Conservation (phyloP, 2,888 invertebrate species). For the Xanthia icteritia region DNA sequence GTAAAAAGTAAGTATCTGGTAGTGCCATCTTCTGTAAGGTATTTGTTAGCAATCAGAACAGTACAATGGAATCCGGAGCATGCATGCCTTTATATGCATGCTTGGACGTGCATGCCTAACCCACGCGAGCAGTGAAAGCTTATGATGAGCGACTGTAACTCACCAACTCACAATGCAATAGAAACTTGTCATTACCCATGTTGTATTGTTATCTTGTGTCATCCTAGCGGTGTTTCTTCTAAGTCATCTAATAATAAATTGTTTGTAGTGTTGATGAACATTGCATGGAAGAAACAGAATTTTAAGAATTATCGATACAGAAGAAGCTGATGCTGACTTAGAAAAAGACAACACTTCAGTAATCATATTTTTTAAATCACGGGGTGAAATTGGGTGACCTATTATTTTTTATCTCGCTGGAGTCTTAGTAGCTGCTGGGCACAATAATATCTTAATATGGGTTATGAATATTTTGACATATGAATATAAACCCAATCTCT, state of each 20-base stretch:
- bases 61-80: conserved; percentile 31
- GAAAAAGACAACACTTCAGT: not conserved
- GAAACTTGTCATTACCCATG: conserved; percentile 29
- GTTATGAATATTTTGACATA: not conserved
- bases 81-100: conserved; percentile 28
- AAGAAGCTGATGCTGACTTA: not conserved
- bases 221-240: not conserved
- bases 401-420: not conserved
- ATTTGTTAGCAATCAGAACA: conserved; percentile 9
- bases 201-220: conserved; percentile 27
- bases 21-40: conserved; percentile 12
- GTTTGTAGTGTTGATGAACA: not conserved
- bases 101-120: conserved; percentile 37
- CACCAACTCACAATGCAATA: conserved; percentile 34
- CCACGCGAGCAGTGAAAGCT: conserved; percentile 40
- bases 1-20: conserved; percentile 37
- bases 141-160: conserved; percentile 18
- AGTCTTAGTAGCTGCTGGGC: not conserved
- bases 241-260: not conserved
- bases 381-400: not conserved
- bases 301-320: not conserved
- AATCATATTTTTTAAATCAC: not conserved
- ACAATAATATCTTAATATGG: not conserved
- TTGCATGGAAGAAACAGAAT: not conserved
- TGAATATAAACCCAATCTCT: not conserved